Conservation (phyloP, 2,888 invertebrate genomes). For the Chamaedrilus cognettii region DNA sequence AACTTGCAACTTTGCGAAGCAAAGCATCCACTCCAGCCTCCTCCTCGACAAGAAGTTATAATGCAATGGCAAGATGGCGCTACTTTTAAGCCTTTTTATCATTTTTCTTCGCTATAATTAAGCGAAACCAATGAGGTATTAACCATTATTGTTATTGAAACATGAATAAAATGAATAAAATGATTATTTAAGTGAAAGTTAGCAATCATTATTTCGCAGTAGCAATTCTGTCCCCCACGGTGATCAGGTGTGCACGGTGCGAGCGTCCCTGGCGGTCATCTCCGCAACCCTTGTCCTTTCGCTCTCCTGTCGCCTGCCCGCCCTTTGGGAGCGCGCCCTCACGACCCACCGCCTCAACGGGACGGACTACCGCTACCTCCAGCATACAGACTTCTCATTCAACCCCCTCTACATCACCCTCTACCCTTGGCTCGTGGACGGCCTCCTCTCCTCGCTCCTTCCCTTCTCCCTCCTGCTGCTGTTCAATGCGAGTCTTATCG, state of each 20-base stretch:
- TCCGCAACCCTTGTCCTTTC: constrained; percentile 42
- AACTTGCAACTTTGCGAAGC: no score
- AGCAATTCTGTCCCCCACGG: no score
- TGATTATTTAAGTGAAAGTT: no score
- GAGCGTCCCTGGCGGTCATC: constrained; percentile 48
- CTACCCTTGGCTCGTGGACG: constrained; percentile 45
- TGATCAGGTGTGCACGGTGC: constrained; percentile 45
- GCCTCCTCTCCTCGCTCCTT: constrained; percentile 43
- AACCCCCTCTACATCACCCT: constrained; percentile 36
- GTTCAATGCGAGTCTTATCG: constrained; percentile 50
- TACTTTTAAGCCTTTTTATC: no score
- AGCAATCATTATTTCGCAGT: no score
- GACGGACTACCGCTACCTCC: constrained; percentile 28
- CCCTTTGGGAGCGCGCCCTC: constrained; percentile 45
- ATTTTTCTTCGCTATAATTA: no score
- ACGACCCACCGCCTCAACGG: constrained; percentile 20
- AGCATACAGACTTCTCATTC: constrained; percentile 36
- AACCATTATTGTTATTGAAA: no score
- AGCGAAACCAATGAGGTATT: no score
- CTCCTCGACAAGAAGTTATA: no score
- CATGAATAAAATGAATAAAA: no score
- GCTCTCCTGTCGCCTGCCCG: constrained; percentile 43
- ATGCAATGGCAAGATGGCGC: no score
- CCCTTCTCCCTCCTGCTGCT: constrained; percentile 49
- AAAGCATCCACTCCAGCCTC: no score